A percentile compares a stretch with the other conserved stretches of the same genome.
phyloP scores from a whole-genome alignment of 2,797 vertebrate species.

The Harpagifer antarcticus region DNA sequence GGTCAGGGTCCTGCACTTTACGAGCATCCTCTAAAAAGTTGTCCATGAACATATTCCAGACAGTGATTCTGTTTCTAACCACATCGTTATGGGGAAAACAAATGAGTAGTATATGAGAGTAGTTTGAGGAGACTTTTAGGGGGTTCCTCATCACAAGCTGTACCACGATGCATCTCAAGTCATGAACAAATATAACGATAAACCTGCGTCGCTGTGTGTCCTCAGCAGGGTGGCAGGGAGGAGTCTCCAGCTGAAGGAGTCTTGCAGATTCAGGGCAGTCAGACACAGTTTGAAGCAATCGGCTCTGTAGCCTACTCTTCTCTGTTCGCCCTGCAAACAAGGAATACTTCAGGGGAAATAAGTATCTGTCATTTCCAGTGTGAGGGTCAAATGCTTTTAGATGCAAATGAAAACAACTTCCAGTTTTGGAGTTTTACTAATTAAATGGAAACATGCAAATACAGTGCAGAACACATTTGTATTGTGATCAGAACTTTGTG shows the following conservation, averaged over 20 bases:
- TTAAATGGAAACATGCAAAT: conserved; percentile 64
- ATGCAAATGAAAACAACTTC: conserved; percentile 77
- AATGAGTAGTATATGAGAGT: neutral
- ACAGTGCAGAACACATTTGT: conserved; percentile 27
- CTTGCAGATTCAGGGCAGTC: conserved; percentile 62
- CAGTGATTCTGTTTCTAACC: neutral
- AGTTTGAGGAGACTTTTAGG: neutral
- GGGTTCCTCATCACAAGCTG: conserved; percentile 1
- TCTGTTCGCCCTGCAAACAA: conserved; percentile 58
- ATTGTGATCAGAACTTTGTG: conserved; percentile 42
- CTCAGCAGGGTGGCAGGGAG: conserved; percentile 46
- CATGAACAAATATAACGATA: conserved; percentile 48
- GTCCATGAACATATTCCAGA: neutral
- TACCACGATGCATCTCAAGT: conserved; percentile 47
- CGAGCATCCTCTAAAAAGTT: neutral
- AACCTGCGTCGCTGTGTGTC: conserved; percentile 42
- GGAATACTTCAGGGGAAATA: conserved; percentile 68
- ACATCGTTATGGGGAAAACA: neutral
- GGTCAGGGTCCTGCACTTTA: conserved; percentile 1
- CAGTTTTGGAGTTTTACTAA: conserved; percentile 47
- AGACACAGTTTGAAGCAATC: conserved; percentile 68
- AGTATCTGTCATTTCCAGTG: conserved; percentile 73
- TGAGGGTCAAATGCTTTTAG: conserved; percentile 73
- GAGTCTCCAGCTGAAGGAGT: conserved; percentile 56
- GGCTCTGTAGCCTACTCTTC: conserved; percentile 36